Conservation (phyloP, 2,797 vertebrate genomes). For the Myotis planiceps region DNA sequence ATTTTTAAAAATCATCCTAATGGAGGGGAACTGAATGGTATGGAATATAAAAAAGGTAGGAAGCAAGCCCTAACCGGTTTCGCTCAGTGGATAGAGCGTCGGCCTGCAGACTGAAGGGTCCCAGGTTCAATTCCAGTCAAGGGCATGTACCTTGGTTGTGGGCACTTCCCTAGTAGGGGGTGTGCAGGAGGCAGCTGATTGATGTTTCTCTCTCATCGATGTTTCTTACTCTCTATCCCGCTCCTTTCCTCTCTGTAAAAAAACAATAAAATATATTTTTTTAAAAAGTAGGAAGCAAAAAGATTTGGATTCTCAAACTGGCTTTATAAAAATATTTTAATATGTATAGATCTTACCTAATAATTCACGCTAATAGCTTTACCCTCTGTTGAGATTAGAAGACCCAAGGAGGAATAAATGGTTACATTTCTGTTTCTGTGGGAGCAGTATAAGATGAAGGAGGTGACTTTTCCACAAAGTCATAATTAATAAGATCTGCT, state of each 20-base stretch:
- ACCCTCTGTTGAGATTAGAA: background rate
- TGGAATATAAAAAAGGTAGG: background rate
- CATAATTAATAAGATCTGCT: constrained; percentile 25
- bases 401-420: background rate
- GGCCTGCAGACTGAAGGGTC: too few relatives aligned
- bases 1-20: background rate
- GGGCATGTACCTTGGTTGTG: too few relatives aligned
- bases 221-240: too few relatives aligned
- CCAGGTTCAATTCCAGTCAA: too few relatives aligned
- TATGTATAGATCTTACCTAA: background rate
- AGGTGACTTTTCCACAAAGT: background rate
- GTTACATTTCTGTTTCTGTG: background rate
- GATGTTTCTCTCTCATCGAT: too few relatives aligned
- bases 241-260: too few relatives aligned
- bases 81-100: too few relatives aligned
- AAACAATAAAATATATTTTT: too few relatives aligned
- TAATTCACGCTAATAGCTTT: background rate
- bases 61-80: background rate
- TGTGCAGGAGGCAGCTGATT: too few relatives aligned
- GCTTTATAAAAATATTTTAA: background rate
- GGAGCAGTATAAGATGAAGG: background rate
- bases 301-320: background rate
- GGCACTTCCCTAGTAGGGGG: too few relatives aligned
- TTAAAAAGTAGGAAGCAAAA: background rate
- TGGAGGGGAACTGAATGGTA: background rate